Evolutionary conservation across 2,888 invertebrate species (phyloP), one percentile per base, ranked within the genome.

Genomic region (Melinaea menophilus): DNA sequence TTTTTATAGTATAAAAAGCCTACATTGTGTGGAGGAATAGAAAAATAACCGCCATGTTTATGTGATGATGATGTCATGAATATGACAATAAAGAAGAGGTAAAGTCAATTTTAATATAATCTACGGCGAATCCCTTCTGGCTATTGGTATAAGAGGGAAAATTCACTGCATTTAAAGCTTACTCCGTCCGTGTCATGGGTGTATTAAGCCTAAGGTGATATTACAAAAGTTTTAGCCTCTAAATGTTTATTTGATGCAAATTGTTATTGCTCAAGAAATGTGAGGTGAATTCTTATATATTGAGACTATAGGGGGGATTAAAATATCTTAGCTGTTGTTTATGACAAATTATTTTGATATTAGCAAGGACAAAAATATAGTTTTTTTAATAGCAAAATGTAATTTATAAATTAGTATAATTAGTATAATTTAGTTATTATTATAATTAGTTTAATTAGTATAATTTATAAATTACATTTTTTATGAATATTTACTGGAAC

Each of bases 181-280:
- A 46, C 13, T 2, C 13, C 48, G 54, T 55, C 11, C 11, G 13
- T 37, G 22, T 45, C 47, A 46, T 58, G 55, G 64, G 60, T 59
- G 13, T 62, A 67, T 60, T 62, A 13, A 45, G 56, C 46, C 61
- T 48, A 55, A 62, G 58, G 62, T 67, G 47, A 67, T 61, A 62
- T 67, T 64, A 62, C 62, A 62, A 62, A 59, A 64, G 65, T 60
- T 58, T 64, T 62, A 64, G 62, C 62, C 62, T 67, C 60, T 64
- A 62, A 66, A 66, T 55, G 64, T 59, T 55, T 54, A 31, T 47
- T 64, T 64, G 56, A 65, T 64, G 58, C 62, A 62, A 64, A 67
- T 65, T 62, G 62, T 62, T 60, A 62, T 64, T 57, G 64, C 58
- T 55, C 57, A 37, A 54, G 55, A n/a, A 55, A 48, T 35, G 45